phyloP scores from a whole-genome alignment of 2,888 invertebrate genomes.

The Ceramica pisi region DNA sequence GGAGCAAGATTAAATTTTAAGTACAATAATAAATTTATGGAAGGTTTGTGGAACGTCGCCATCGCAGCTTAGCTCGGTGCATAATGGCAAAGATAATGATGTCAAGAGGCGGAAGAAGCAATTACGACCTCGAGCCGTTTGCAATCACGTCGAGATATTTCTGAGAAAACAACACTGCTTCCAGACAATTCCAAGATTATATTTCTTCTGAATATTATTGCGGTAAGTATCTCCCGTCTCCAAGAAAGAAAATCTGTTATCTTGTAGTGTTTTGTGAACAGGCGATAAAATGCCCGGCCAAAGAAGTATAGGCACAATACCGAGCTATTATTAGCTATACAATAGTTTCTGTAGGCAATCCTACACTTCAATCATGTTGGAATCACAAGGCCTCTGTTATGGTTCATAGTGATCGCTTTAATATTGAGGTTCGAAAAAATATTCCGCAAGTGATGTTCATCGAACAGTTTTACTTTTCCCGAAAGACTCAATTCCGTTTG shows the following conservation, averaged over 20 bases:
- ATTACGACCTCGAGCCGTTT: conserved; percentile 82
- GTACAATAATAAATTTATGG: conserved; percentile 74
- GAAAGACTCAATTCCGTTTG: conserved; percentile 7
- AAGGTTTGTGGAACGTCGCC: conserved; percentile 70
- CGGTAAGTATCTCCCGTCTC: conserved; percentile 69
- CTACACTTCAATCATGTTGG: conserved; percentile 54
- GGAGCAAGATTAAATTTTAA: conserved; percentile 57
- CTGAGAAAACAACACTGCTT: conserved; percentile 76
- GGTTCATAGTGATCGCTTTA: conserved; percentile 15
- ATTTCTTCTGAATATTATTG: conserved; percentile 77
- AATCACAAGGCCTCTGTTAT: conserved; percentile 32
- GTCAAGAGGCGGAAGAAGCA: conserved; percentile 88
- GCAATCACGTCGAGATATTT: conserved; percentile 81
- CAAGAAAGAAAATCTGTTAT: conserved; percentile 63
- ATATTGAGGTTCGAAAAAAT: conserved; percentile 33
- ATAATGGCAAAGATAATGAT: conserved; percentile 88
- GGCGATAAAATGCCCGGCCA: conserved; percentile 51
- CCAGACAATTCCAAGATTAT: conserved; percentile 76
- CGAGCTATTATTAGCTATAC: conserved; percentile 52
- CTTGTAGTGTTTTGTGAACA: conserved; percentile 60
- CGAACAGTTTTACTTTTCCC: conserved; percentile 13
- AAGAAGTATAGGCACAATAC: conserved; percentile 44
- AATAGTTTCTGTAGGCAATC: conserved; percentile 52
- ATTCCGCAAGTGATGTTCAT: conserved; percentile 9
- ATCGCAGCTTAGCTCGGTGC: conserved; percentile 79